A percentile compares a stretch with the other conserved stretches of the same genome.
Evolutionary conservation across 2,888 invertebrate species (phyloP).

Genomic region (Tetragonisca angustula): DNA sequence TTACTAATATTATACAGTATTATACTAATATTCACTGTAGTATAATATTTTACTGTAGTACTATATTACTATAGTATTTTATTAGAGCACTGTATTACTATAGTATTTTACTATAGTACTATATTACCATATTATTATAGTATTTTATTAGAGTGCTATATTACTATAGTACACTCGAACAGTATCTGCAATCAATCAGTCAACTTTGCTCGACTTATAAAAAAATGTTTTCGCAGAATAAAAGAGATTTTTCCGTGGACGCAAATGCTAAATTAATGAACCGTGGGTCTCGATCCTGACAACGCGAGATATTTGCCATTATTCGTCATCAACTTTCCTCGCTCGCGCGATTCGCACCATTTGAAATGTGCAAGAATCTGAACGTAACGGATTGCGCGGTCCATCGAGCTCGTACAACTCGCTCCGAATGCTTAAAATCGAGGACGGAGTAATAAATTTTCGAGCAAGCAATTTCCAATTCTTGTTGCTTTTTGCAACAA

Average conservation of each 20-base stretch:
- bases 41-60: too few species aligned
- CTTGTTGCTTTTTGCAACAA: not conserved
- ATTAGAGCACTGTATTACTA: too few species aligned
- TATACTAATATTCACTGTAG: too few species aligned
- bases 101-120: too few species aligned
- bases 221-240: too few species aligned
- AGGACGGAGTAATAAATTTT: slow-evolving; percentile 21
- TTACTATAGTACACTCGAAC: too few species aligned
- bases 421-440: slow-evolving; percentile 21
- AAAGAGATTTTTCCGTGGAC: slow-evolving; percentile 31
- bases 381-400: slow-evolving; percentile 39
- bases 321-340: not conserved
- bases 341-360: not conserved
- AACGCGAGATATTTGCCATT: not conserved
- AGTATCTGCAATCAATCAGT: too few species aligned
- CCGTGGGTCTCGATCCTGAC: not conserved
- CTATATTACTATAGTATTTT: too few species aligned
- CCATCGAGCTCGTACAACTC: slow-evolving; percentile 25
- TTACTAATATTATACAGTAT: too few species aligned
- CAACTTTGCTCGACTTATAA: too few species aligned
- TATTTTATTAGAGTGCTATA: too few species aligned
- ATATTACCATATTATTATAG: too few species aligned
- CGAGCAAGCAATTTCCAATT: not conserved
- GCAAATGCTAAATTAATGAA: slow-evolving; percentile 12
- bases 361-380: slow-evolving; percentile 23